Evolutionary conservation across 2,888 invertebrate species (phyloP), one percentile per base, ranked within the genome.

Genomic region (Cantharis rufa): DNA sequence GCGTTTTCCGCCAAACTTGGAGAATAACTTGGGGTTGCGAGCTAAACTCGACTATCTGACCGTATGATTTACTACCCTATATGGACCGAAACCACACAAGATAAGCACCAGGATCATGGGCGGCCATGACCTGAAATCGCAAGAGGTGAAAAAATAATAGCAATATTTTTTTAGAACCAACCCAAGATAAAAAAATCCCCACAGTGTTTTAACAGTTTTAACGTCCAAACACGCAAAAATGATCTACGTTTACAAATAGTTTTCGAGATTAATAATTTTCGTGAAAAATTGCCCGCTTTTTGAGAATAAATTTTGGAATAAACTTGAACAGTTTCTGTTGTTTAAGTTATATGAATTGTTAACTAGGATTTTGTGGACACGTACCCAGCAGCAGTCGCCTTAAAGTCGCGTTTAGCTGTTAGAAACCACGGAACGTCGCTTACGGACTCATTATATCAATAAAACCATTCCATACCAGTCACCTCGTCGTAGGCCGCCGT

Each of bases 41-140:
- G 74, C 72, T 78, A 78, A 75, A 77, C 78, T 76, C 79, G 80
- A 78, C 82, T 82, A 81, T 84, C 84, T 84, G 81, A 81, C 80
- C 83, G 81, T 76, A 85, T 86, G 86, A 86, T 86, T 86, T 86
- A 86, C 82, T 84, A 83, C 83, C 84, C 84, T 84, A 84, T 83
- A 82, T 82, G 84, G 84, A 84, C 84, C 84, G 81, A 80, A 83
- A 82, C 82, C 79, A 79, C 80, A 81, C 80, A 79, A 83, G 86
- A 85, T 85, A 86, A 86, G 85, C 83, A 80, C 82, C 81, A 80
- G 84, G 84, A 84, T 85, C 84, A 83, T 82, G 84, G 82, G 74
- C 84, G 81, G 83, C 82, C 85, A 84, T 83, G 80, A 83, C 82
- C 86, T 84, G 83, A 78, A 84, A 84, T 80, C 82, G 81, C 82